These are phyloP conservation scores for Cercopithecus mona DNA, from an alignment of 2,113 vertebrate species.

Conservation along the genomic window DNA sequence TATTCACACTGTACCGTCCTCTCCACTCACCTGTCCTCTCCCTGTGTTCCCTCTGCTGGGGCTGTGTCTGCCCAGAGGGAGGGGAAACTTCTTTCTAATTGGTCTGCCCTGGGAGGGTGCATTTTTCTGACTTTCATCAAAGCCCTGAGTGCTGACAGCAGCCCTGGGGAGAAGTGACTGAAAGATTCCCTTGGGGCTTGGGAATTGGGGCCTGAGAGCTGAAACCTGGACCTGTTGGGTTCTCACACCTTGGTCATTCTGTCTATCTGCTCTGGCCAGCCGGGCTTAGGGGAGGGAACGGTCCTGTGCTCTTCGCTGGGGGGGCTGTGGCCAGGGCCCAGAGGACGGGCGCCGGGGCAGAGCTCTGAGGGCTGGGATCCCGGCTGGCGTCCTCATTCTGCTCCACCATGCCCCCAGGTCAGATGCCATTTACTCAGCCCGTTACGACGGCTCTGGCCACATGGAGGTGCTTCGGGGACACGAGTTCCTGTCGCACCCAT, in stretches of 20 bases:
- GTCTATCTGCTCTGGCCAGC: neutral
- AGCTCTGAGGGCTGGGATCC: neutral
- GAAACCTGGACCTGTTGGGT: neutral
- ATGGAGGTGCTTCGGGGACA: constrained; percentile 98
- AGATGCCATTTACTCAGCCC: constrained; percentile 97
- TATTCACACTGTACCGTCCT: neutral
- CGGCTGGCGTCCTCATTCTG: neutral
- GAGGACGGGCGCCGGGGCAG: neutral
- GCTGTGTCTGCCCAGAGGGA: neutral
- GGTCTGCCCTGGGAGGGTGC: neutral
- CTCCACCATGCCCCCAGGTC: constrained; percentile 85
- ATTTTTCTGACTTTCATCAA: neutral
- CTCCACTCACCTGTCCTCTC: too few species aligned
- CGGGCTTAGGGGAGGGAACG: neutral
- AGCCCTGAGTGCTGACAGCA: neutral
- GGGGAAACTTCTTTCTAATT: neutral
- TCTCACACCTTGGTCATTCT: neutral
- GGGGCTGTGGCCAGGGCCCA: neutral
- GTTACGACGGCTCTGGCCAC: constrained; percentile 94
- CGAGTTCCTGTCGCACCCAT: constrained; percentile 97
- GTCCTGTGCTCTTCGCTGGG: too few species aligned
- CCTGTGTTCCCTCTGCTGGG: neutral
- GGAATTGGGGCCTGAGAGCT: neutral
- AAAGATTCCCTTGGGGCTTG: neutral
- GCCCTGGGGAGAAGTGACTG: neutral